phyloP scores from a whole-genome alignment of 53 echinoderm and acorn worm genomes.

The Zoroaster sp. region DNA sequence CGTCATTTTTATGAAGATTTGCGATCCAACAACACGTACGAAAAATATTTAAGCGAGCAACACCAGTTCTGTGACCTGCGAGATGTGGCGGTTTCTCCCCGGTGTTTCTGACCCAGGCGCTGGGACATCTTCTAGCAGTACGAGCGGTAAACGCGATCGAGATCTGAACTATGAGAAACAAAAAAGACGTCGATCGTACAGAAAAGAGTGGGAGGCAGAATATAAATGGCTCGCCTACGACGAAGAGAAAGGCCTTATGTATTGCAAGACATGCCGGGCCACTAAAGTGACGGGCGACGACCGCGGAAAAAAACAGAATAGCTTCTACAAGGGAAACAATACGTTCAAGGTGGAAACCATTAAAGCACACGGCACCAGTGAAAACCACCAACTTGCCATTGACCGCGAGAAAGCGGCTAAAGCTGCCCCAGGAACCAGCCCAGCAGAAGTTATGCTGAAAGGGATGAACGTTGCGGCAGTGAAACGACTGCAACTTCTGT shows the following conservation, averaged over 20 bases:
- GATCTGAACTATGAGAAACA: neutral
- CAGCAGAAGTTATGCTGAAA: constrained; percentile 4
- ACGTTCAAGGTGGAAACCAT: neutral
- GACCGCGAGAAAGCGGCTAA: neutral
- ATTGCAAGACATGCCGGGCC: neutral
- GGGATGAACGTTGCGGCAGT: constrained; percentile 1
- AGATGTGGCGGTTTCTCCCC: neutral
- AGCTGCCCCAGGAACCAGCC: neutral
- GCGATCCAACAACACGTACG: neutral
- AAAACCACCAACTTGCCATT: neutral
- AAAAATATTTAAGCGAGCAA: neutral
- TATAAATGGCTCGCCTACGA: constrained; percentile 1
- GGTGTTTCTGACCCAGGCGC: neutral
- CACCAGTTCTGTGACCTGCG: neutral
- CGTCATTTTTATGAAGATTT: too few species aligned
- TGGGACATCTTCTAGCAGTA: neutral
- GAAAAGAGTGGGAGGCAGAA: neutral
- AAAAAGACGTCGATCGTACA: neutral
- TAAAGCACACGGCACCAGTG: neutral
- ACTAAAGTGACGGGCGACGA: neutral
- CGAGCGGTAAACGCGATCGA: neutral
- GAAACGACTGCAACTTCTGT: constrained; percentile 1
- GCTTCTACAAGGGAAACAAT: neutral
- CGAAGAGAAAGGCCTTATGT: neutral
- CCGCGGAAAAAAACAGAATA: neutral